Base-by-base conservation (phyloP, 2,888 invertebrate species). In the Asteroscopus sphinx region DNA sequence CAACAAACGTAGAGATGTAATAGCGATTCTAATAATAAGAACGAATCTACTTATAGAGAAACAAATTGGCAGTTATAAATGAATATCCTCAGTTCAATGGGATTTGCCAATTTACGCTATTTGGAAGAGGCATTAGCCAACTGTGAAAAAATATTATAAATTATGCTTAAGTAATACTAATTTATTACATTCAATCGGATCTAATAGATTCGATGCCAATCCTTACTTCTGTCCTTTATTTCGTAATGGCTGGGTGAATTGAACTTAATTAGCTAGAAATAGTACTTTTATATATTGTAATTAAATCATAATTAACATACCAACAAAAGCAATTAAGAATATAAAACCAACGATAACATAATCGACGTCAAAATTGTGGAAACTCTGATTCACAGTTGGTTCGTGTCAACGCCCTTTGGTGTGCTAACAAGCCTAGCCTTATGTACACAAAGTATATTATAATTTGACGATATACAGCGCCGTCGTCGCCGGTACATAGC, bases 401-500 rank as follows among this genome's bases (percentile, higher is more conserved):
- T 30, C 46, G 30, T 39, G 48, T 52, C 28, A 25, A 36, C 7
- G 21, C 30, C 15, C 11, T 55, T 57, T 44, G n/a, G n/a, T 68
- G 52, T 61, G 13, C 12, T 51, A 17, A 56, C 25, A 46, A 30
- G 9, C 33, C 35, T 2, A 35, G n/a, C 8, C 49, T 28, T 44
- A 15, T 9, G 12, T 30, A 25, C 9, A 6, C 12, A 36, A 52
- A 47, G 44, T 46, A 55, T 45, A 68, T 51, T 12, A 53, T 6
- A 44, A 13, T 55, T 80, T 70, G 47, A 36, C 30, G 28, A 57
- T 79, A 57, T 91, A 69, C 95, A 98, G 98, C 98, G 48, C 98
- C 98, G 25, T 98, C 98, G 67, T 98, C 98, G 85, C 98, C 98
- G 61, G 98, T 98, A 47, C 98, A 98, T 82, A 97, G 97, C 86